phyloP scores from a whole-genome alignment of 1,140 invertebrate genomes.

The Olivierus martensii region DNA sequence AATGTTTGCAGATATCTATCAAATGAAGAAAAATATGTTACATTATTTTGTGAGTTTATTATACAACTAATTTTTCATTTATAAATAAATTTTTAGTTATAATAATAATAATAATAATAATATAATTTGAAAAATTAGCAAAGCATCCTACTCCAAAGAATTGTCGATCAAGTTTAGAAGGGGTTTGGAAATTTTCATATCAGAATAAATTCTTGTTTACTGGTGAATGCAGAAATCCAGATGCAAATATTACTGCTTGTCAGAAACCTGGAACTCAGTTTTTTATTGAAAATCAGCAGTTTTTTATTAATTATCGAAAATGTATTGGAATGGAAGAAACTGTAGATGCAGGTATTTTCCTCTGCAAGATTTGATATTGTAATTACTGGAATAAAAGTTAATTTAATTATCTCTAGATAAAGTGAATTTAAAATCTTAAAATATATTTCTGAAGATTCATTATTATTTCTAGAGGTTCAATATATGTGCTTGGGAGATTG shows the following conservation, averaged over 20 bases:
- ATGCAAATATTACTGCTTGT: constrained; percentile 82
- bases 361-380: no score
- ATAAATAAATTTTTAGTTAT: not conserved
- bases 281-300: constrained; percentile 92
- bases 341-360: constrained; percentile 57
- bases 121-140: constrained; percentile 31
- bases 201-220: constrained; percentile 76
- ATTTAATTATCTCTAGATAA: no score
- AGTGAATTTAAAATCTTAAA: no score
- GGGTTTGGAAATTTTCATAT: constrained; percentile 89
- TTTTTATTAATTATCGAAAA: constrained; percentile 83
- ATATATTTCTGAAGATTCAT: no score
- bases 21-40: constrained; percentile 62
- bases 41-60: constrained; percentile 45
- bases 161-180: constrained; percentile 81
- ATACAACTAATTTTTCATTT: not conserved
- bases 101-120: not conserved
- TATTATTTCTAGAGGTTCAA: constrained; percentile 52
- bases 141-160: constrained; percentile 83
- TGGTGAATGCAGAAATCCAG: constrained; percentile 71
- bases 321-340: constrained; percentile 73
- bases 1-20: constrained; percentile 58
- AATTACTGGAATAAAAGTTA: no score
- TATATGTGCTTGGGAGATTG: constrained; percentile 88
- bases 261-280: constrained; percentile 91